Evolutionary conservation across 2,113 vertebrate genomes (phyloP).

Genomic region (Oxyruncus cristatus): DNA sequence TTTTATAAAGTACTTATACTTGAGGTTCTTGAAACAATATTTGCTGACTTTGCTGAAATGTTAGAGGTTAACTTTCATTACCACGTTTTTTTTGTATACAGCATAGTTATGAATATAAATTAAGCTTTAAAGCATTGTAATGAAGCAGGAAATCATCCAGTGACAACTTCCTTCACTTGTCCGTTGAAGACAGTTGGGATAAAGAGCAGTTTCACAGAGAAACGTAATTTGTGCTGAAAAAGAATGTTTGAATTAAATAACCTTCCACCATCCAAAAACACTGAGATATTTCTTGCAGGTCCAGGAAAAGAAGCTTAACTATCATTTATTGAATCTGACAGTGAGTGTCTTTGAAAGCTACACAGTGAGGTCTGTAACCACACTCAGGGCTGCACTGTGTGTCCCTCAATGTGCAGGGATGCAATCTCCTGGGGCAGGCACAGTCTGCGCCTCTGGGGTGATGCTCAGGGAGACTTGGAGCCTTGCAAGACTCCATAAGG

Average conservation of each 20-base stretch:
- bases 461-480: not conserved
- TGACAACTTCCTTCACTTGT: not conserved
- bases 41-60: slow-evolving; percentile 15
- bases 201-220: not conserved
- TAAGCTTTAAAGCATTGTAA: not conserved
- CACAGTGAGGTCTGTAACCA: not conserved
- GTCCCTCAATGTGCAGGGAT: not conserved
- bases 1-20: slow-evolving; percentile 21
- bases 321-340: not conserved
- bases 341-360: not conserved
- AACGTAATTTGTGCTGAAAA: not conserved
- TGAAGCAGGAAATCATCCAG: not conserved
- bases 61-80: not conserved
- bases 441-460: not conserved
- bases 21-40: not conserved
- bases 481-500: not conserved
- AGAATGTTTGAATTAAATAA: not conserved
- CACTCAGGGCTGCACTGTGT: not conserved
- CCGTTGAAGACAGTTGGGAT: not conserved
- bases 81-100: not conserved
- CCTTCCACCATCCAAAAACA: not conserved
- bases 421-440: too few relatives aligned
- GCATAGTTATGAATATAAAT: not conserved
- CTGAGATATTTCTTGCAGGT: not conserved
- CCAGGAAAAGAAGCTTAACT: not conserved